Conservation (phyloP, 2,113 vertebrate species). For the Mohoua ochrocephala region DNA sequence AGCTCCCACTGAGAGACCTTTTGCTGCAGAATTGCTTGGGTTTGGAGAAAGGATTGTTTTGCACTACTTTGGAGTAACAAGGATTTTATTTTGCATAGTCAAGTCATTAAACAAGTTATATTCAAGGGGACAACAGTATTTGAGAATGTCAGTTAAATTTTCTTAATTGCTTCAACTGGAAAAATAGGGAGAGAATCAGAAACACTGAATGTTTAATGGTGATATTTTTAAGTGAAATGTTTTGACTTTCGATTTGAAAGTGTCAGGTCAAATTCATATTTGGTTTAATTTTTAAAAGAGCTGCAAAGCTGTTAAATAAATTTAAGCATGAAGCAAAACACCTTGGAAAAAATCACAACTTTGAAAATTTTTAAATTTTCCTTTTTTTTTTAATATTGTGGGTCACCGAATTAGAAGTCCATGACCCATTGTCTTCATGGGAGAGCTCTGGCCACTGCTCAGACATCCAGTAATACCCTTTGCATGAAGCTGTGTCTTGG, state of each 20-base stretch:
- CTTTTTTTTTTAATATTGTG: not conserved
- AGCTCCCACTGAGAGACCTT: not conserved
- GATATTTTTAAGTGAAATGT: not conserved
- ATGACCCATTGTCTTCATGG: not conserved
- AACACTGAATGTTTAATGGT: not conserved
- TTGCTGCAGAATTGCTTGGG: not conserved
- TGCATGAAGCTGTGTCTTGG: not conserved
- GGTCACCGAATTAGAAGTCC: not conserved
- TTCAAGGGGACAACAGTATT: not conserved
- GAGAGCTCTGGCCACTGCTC: not conserved
- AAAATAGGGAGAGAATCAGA: not conserved
- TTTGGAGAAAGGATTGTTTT: not conserved
- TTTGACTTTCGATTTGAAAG: not conserved
- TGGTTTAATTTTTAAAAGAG: not conserved
- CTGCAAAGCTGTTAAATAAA: not conserved
- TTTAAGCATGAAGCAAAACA: not conserved
- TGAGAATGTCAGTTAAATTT: not conserved
- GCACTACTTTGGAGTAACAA: not conserved
- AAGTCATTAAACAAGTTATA: not conserved
- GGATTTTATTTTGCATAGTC: not conserved
- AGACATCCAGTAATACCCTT: not conserved
- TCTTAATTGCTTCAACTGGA: not conserved
- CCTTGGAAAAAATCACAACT: not conserved
- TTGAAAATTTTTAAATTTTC: not conserved
- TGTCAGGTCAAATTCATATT: not conserved